Conservation (phyloP, 64 coral and sea anemone genomes). For the Dendrophyllia cribrosa region DNA sequence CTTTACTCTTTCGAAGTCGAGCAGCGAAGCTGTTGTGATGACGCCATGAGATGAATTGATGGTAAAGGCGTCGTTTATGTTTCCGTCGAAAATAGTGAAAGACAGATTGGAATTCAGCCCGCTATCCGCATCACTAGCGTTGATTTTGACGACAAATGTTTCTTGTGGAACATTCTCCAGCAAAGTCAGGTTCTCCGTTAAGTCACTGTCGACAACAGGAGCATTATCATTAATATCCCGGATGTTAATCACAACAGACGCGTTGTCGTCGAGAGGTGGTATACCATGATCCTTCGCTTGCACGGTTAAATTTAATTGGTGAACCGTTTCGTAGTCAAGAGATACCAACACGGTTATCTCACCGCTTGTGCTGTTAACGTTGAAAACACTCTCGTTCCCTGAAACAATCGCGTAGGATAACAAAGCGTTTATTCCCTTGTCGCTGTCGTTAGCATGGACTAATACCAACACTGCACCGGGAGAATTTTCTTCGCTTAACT, state of each 20-base stretch:
- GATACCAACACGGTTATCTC: constrained; percentile 10
- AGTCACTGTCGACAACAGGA: constrained; percentile 17
- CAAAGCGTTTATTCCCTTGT: constrained; percentile 33
- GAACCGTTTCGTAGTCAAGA: constrained; percentile 51
- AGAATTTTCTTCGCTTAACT: constrained; percentile 34
- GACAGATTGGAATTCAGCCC: constrained; percentile 45
- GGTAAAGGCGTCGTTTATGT: constrained; percentile 23
- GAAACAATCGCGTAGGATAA: constrained; percentile 36
- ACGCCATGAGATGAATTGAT: constrained; percentile 46
- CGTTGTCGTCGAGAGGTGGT: constrained; percentile 48
- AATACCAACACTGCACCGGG: constrained; percentile 17
- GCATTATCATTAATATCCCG: constrained; percentile 63
- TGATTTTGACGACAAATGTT: constrained; percentile 33
- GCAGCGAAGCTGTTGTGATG: background rate
- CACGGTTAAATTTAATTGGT: constrained; percentile 67
- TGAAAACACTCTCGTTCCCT: constrained; percentile 54
- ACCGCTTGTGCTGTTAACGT: constrained; percentile 31
- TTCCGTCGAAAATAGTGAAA: constrained; percentile 42
- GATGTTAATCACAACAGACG: constrained; percentile 46
- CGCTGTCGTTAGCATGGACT: constrained; percentile 50
- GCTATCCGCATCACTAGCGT: constrained; percentile 52
- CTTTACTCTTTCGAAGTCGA: constrained; percentile 44
- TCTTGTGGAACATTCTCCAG: constrained; percentile 37
- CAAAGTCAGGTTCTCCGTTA: constrained; percentile 22
- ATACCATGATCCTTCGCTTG: constrained; percentile 57